These are phyloP conservation scores for Lethrus apterus DNA, from an alignment of 1,140 invertebrate genomes.

Conservation along the genomic window DNA sequence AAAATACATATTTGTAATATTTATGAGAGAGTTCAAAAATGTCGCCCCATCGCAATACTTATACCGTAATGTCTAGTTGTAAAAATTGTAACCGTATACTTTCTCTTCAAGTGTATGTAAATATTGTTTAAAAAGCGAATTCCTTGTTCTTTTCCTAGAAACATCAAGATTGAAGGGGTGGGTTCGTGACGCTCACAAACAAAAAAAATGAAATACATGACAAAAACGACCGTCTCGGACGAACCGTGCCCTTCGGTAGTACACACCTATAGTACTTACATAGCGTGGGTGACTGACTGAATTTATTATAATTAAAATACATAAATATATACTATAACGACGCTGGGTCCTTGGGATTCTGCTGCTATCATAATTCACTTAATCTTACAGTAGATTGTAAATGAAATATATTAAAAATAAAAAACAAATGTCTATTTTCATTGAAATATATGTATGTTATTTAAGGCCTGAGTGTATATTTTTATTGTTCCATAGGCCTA, in stretches of 20 bases:
- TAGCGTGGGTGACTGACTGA: conserved; percentile 30
- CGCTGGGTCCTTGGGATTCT: neutral
- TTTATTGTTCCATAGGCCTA: conserved; percentile 34
- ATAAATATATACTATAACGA: conserved; percentile 2
- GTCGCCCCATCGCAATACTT: no score
- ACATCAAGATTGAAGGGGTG: no score
- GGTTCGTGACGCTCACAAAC: neutral
- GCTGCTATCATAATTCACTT: conserved; percentile 7
- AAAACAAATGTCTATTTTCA: conserved; percentile 35
- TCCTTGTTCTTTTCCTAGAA: neutral
- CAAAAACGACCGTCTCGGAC: conserved; percentile 7
- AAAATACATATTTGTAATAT: no score
- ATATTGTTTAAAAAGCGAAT: neutral
- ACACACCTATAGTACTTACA: conserved; percentile 31
- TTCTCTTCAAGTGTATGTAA: neutral
- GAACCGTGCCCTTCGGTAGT: conserved; percentile 3
- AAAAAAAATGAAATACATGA: neutral
- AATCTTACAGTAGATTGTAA: conserved; percentile 11
- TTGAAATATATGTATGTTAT: conserved; percentile 36
- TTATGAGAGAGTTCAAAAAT: no score
- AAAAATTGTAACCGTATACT: no score
- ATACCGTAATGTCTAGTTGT: no score
- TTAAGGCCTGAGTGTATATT: conserved; percentile 35
- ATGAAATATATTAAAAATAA: conserved; percentile 4
- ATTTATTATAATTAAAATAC: conserved; percentile 14